These are phyloP conservation scores for Corvus cornix DNA, from an alignment of 2,113 vertebrate species.

Conservation along the genomic window DNA sequence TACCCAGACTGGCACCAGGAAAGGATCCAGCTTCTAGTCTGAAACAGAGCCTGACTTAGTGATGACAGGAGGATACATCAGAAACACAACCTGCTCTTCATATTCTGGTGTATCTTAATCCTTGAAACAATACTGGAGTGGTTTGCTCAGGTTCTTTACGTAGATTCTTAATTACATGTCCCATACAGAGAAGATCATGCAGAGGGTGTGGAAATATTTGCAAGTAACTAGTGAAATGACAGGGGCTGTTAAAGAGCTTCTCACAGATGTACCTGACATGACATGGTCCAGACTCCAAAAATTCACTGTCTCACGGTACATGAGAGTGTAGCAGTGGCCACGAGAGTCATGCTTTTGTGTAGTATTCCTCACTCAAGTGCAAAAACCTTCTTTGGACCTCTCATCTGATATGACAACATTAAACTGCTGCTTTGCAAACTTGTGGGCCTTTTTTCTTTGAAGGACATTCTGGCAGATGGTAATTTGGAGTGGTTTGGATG, in stretches of 20 bases:
- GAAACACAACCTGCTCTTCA: background rate
- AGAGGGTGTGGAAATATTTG: background rate
- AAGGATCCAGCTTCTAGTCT: background rate
- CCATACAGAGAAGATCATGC: background rate
- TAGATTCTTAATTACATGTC: background rate
- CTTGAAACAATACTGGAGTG: background rate
- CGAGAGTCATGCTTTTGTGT: accelerated
- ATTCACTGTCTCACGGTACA: background rate
- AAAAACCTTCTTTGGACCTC: background rate
- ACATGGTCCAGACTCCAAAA: background rate
- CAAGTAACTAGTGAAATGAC: background rate
- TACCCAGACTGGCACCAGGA: background rate
- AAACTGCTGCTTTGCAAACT: background rate
- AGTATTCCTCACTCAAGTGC: background rate
- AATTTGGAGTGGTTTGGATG: slow-evolving; percentile 7
- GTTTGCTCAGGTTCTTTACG: background rate
- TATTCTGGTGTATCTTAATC: background rate
- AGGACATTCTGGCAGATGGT: slow-evolving; percentile 25
- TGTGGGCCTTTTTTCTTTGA: background rate
- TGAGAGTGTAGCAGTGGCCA: background rate
- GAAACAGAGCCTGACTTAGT: background rate
- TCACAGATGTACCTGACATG: background rate
- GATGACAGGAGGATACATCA: background rate
- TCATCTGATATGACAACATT: background rate
- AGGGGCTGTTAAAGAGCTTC: background rate